phyloP scores from a whole-genome alignment of 2,888 invertebrate genomes.

The Drosophila ustulata region DNA sequence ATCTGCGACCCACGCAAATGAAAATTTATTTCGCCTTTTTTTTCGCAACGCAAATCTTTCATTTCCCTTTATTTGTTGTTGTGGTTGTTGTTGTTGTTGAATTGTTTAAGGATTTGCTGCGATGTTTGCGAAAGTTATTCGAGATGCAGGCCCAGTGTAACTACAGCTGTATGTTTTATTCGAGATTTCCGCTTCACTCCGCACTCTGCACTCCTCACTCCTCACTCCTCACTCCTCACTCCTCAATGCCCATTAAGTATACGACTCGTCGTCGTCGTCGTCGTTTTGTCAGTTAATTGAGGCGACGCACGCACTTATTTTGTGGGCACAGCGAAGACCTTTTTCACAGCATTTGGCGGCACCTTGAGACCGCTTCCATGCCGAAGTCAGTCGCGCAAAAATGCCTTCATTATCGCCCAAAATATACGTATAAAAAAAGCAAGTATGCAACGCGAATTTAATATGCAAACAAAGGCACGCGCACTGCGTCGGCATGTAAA shows the following conservation, averaged over 20 bases:
- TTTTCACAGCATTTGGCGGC: constrained; percentile 25
- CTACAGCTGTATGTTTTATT: constrained; percentile 18
- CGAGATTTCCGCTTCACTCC: constrained; percentile 8
- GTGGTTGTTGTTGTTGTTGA: neutral
- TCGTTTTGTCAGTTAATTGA: constrained; percentile 40
- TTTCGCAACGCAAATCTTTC: constrained; percentile 14
- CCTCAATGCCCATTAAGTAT: neutral
- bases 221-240: neutral
- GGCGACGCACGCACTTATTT: constrained; percentile 17
- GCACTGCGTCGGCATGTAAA: constrained; percentile 39
- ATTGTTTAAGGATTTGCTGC: constrained; percentile 12
- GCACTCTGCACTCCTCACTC: neutral
- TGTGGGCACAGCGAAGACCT: constrained; percentile 3
- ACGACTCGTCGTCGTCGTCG: constrained; percentile 3
- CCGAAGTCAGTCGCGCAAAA: constrained; percentile 43
- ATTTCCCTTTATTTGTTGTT: constrained; percentile 4
- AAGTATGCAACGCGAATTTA: constrained; percentile 70
- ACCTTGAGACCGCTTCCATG: constrained; percentile 11
- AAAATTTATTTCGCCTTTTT: constrained; percentile 26
- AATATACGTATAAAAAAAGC: constrained; percentile 1
- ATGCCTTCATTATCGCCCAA: constrained; percentile 71
- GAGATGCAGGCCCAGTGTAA: constrained; percentile 10
- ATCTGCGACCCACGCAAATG: constrained; percentile 19
- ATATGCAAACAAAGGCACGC: constrained; percentile 70
- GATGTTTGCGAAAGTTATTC: constrained; percentile 14